phyloP scores from a whole-genome alignment of 1,140 invertebrate genomes.

The Nasonia vitripennis region DNA sequence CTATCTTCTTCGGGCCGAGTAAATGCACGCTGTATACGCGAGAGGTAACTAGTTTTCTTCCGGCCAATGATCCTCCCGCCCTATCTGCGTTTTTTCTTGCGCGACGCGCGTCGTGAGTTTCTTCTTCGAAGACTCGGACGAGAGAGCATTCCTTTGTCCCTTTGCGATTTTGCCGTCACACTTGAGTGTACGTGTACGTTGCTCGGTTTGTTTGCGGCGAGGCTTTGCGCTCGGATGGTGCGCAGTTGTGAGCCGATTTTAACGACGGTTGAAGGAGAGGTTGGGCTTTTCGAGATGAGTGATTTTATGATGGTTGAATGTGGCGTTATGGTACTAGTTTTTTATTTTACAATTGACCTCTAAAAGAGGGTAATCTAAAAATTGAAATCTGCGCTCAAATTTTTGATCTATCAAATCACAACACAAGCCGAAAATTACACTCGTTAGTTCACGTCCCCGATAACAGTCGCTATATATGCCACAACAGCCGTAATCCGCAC shows the following conservation, averaged over 20 bases:
- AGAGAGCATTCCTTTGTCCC: background rate
- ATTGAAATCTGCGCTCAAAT: too few relatives aligned
- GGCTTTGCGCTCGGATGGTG: background rate
- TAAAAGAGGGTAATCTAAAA: too few relatives aligned
- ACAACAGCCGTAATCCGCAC: background rate
- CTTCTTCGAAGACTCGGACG: background rate
- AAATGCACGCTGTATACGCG: constrained; percentile 51
- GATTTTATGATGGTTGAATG: too few relatives aligned
- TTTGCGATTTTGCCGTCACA: background rate
- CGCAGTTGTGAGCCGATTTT: background rate
- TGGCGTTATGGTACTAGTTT: too few relatives aligned
- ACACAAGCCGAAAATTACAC: too few relatives aligned
- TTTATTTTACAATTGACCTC: too few relatives aligned
- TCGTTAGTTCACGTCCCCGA: too few relatives aligned
- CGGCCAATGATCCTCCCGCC: background rate
- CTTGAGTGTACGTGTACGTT: background rate
- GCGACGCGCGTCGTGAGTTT: background rate
- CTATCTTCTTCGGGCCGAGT: constrained; percentile 50
- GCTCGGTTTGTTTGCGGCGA: constrained; percentile 1
- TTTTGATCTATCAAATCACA: too few relatives aligned
- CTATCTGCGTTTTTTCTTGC: constrained; percentile 9
- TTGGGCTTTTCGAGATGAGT: too few relatives aligned
- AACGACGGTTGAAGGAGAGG: background rate
- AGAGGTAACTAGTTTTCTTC: constrained; percentile 55
- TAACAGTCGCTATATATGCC: background rate